Base-by-base conservation (phyloP, 2,888 invertebrate genomes). In the Cephus sareptanus region DNA sequence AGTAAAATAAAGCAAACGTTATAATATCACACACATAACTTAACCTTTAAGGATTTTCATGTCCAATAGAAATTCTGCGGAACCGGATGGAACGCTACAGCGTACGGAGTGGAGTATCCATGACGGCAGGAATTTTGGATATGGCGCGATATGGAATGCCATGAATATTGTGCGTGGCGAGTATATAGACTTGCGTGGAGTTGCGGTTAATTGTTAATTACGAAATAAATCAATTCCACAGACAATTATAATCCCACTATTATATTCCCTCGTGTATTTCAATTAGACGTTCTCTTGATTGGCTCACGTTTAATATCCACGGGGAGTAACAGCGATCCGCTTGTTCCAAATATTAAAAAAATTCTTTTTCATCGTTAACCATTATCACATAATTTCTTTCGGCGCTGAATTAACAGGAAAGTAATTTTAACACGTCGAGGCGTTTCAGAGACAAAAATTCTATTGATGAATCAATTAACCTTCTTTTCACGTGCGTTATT, bases 151-250 rank as follows among this genome's bases (percentile, higher is more conserved):
- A 56, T 9, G 56, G 23, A 56, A 56, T 23, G 23, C 23, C 56
- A 56, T 23, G 56, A 56, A 56, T 56, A 56, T 56, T 56, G 56
- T 56, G 56, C 56, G 23, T 56, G 23, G 23, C 23, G 23, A 56
- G 56, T 56, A 56, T 56, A 56, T 23, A 56, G 23, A 23, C 6
- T 56, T 9, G 15, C 56, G 23, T 23, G 23, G 56, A 56, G 56
- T 2, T 71, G 34, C 11, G 34, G 83, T 82, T 88, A 85, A 87
- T 87, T 85, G 85, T 87, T 86, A 87, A 89, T 89, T 85, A 86
- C 79, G 81, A 79, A 85, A 83, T 88, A 88, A 87, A 89, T 89
- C 87, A 86, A 87, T 88, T 83, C 81, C 81, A 80, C 81, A 74
- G 80, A 81, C 85, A 86, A 89, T 89, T 87, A 87, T 82, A 84